phyloP scores from a whole-genome alignment of 2,888 invertebrate genomes.

The Argyra leucocephala region DNA sequence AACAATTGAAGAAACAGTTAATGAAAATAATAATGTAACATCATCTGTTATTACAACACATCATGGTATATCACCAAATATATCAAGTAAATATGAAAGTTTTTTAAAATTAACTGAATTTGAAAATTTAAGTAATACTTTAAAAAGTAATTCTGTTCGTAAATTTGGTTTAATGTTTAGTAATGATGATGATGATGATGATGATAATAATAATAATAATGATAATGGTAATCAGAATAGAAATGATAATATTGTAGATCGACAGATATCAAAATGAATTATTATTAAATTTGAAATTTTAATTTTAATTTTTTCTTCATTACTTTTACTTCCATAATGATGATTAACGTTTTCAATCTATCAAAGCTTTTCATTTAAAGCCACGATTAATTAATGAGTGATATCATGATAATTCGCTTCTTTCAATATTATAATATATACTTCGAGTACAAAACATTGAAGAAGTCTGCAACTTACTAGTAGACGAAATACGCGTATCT shows the following conservation, averaged over 20 bases:
- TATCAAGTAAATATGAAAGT: slow-evolving; percentile 4
- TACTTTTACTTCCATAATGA: too few relatives aligned
- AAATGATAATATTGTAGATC: not conserved
- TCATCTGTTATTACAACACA: not conserved
- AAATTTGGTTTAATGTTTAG: slow-evolving; percentile 11
- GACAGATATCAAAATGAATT: not conserved
- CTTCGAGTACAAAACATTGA: too few relatives aligned
- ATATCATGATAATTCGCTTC: too few relatives aligned
- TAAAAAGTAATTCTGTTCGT: slow-evolving; percentile 1
- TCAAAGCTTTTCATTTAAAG: too few relatives aligned
- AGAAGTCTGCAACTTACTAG: too few relatives aligned
- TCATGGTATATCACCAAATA: not conserved
- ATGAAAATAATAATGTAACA: slow-evolving; percentile 1
- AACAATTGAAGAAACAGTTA: not conserved
- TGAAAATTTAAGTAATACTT: slow-evolving; percentile 3
- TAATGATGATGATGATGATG: slow-evolving; percentile 8
- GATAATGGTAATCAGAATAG: not conserved
- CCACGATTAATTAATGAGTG: too few relatives aligned
- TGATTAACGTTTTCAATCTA: too few relatives aligned
- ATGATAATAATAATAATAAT: not conserved
- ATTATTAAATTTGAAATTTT: too few relatives aligned
- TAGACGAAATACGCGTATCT: too few relatives aligned
- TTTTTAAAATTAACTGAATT: slow-evolving; percentile 5
- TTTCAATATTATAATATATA: too few relatives aligned
- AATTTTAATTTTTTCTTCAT: too few relatives aligned